Base-by-base conservation (phyloP, 2,113 vertebrate species). In the Leucosticte australis region DNA sequence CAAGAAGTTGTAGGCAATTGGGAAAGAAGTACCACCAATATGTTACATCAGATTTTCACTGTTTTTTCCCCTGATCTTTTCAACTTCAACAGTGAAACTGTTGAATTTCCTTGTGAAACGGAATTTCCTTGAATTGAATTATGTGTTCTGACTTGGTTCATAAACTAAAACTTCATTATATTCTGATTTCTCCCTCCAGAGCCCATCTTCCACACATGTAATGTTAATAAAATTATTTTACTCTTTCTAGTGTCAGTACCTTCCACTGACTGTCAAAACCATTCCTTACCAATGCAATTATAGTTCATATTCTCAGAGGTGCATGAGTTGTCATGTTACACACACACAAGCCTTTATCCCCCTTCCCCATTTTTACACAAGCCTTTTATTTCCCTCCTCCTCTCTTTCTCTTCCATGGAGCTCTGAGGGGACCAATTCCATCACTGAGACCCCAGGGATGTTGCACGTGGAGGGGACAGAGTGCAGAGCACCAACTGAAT, bases 401-500 rank as follows among this genome's bases (percentile, higher is more conserved):
- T 68, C 33, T 52, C 37, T 78, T 63, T 67, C 37, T 46, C 37
- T 83, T 63, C 39, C 56, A 33, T 13, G 15, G 20, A 77, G 8
- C 55, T 83, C 79, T 59, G 35, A 88, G 50, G 52, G 33, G n/a
- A 70, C 30, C 10, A 35, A 0, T 35, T 65, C 59, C 49, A 7
- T 30, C n/a, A 21, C 39, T 33, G 26, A 49, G 27, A 55, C 4
- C 33, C 6, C 55, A 59, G 22, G 1, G 8, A 47, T 21, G 23
- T 12, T 1, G 0, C 37, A 28, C 0, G 1, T 0, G 26, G 59
- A 79, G 39, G 18, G 44, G 21, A 19, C 30, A 42, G 15, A 47
- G n/a, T 16, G 37, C 78, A 92, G 70, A 76, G 33, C 49, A 37
- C 30, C 17, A 14, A 6, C 2, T 3, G 14, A 7, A 35, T 1